These are phyloP conservation scores for Solen grandis DNA, from an alignment of 1,140 invertebrate genomes.

Conservation along the genomic window DNA sequence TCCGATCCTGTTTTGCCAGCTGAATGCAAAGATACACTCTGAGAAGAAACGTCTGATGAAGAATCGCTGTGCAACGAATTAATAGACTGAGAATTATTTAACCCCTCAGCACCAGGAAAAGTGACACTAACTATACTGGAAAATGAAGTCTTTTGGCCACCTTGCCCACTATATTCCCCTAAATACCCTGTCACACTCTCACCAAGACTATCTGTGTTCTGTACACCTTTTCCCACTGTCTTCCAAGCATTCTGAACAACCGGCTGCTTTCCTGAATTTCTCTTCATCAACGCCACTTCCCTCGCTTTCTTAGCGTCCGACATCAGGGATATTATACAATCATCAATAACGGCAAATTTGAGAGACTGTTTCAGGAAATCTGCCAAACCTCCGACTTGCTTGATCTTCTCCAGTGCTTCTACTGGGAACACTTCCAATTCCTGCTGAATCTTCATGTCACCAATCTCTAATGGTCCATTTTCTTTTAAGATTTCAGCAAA, in stretches of 20 bases:
- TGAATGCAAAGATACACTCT: neutral
- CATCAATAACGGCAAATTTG: slow-evolving; percentile 71
- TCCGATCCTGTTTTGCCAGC: neutral
- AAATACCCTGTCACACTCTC: slow-evolving; percentile 25
- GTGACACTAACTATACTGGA: neutral
- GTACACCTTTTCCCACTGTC: slow-evolving; percentile 46
- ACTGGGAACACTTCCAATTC: slow-evolving; percentile 65
- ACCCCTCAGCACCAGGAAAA: neutral
- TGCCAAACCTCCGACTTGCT: slow-evolving; percentile 61
- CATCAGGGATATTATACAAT: slow-evolving; percentile 64
- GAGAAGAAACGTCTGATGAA: neutral
- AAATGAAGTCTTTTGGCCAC: neutral
- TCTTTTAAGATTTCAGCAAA: slow-evolving; percentile 68
- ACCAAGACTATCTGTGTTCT: slow-evolving; percentile 40
- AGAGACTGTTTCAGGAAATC: slow-evolving; percentile 65
- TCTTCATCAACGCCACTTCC: slow-evolving; percentile 54
- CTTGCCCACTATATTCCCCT: neutral
- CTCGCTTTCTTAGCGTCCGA: slow-evolving; percentile 63
- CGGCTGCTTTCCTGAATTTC: neutral
- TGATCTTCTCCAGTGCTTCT: slow-evolving; percentile 66
- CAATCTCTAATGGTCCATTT: slow-evolving; percentile 65
- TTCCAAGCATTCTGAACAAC: slow-evolving; percentile 36
- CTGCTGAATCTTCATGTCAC: slow-evolving; percentile 52
- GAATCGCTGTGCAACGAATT: neutral
- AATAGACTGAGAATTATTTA: neutral